A percentile compares a stretch with the other conserved stretches of the same genome.
These are phyloP conservation scores for Phania funesta DNA, from an alignment of 2,888 invertebrate species.

Conservation along the genomic window DNA sequence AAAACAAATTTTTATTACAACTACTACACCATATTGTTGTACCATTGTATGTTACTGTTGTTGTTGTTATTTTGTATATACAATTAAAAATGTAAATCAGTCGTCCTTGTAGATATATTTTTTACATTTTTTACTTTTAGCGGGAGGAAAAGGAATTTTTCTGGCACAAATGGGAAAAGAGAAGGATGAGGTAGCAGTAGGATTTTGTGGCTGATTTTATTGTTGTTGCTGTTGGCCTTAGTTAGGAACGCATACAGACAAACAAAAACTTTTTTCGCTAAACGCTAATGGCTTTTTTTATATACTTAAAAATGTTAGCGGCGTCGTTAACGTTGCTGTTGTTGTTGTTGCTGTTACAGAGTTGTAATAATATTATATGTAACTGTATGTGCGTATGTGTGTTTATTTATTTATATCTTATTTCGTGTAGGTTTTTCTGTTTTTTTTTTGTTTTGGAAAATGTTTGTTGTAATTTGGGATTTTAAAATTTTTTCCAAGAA, in stretches of 20 bases:
- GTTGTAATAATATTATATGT: conserved; percentile 54
- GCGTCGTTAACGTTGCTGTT: conserved; percentile 51
- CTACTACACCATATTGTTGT: conserved; percentile 43
- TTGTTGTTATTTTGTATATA: conserved; percentile 71
- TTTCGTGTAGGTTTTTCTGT: conserved; percentile 62
- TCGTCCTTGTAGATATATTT: conserved; percentile 69
- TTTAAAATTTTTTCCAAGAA: conserved; percentile 58
- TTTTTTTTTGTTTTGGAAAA: conserved; percentile 31
- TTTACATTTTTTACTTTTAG: conserved; percentile 46
- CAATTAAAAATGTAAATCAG: conserved; percentile 76
- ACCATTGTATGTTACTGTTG: conserved; percentile 48
- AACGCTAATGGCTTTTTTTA: conserved; percentile 73
- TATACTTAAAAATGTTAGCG: conserved; percentile 65
- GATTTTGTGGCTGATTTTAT: conserved; percentile 52
- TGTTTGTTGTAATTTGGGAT: conserved; percentile 68
- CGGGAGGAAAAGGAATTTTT: conserved; percentile 37
- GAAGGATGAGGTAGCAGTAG: conserved; percentile 22
- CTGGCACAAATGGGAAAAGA: conserved; percentile 9
- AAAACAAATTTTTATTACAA: conserved; percentile 48
- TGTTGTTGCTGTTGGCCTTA: conserved; percentile 45
- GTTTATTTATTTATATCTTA: conserved; percentile 66
- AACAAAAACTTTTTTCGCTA: conserved; percentile 53
- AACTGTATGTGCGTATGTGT: conserved; percentile 32
- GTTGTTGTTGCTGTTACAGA: conserved; percentile 46
- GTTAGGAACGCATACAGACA: conserved; percentile 33